Conservation (phyloP, 2,797 vertebrate species). For the Sylvia borin region DNA sequence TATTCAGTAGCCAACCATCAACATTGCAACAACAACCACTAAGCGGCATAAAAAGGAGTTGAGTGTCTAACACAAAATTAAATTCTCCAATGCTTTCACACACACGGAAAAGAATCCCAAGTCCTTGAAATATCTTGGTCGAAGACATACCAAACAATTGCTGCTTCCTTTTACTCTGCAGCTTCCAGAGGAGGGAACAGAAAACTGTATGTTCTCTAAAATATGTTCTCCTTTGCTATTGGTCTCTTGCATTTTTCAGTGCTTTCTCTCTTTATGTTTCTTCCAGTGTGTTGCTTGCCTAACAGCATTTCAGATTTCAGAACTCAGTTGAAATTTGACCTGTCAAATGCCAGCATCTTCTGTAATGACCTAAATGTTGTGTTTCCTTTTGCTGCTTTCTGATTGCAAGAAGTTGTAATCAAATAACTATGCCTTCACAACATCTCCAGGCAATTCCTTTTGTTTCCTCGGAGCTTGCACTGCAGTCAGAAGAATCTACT, state of each 20-base stretch:
- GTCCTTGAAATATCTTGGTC: not conserved
- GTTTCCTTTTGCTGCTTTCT: slow-evolving; percentile 13
- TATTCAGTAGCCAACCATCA: not conserved
- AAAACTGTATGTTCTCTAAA: not conserved
- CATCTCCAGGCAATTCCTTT: not conserved
- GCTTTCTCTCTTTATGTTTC: not conserved
- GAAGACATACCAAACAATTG: rapidly evolving
- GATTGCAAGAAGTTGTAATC: slow-evolving; percentile 30
- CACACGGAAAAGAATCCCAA: rapidly evolving
- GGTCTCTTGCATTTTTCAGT: not conserved
- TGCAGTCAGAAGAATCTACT: slow-evolving; percentile 33
- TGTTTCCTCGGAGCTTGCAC: not conserved
- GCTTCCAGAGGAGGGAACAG: not conserved
- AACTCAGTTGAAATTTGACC: not conserved
- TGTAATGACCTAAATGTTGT: not conserved
- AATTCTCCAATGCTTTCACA: not conserved
- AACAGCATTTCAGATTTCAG: not conserved
- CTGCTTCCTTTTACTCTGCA: not conserved
- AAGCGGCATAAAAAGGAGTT: not conserved
- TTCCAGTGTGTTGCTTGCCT: not conserved
- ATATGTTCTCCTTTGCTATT: not conserved
- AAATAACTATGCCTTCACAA: slow-evolving; percentile 5
- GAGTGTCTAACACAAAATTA: not conserved
- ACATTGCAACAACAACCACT: not conserved
- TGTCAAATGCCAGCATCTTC: not conserved